Percentiles rank a stretch among this genome's conserved stretches.
Evolutionary conservation across 2,113 vertebrate species (phyloP).

Genomic region (Antigone vipio): DNA sequence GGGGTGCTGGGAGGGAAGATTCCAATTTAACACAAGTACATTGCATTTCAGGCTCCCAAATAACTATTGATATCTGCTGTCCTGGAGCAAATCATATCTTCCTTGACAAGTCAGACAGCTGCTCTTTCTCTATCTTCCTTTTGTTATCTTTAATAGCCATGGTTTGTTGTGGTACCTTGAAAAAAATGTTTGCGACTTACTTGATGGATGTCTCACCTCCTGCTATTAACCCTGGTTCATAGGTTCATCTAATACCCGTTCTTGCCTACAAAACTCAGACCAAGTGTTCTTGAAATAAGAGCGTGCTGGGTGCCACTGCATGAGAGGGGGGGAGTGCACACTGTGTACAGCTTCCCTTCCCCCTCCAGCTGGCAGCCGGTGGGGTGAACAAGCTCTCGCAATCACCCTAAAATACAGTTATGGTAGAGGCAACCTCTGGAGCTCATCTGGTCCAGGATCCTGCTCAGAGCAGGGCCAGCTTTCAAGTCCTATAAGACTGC

Average conservation of each 20-base stretch:
- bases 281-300: neutral
- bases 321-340: neutral
- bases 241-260: neutral
- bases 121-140: slow-evolving; percentile 36
- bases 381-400: neutral
- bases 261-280: neutral
- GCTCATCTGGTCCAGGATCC: neutral
- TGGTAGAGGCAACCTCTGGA: neutral
- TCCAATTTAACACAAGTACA: slow-evolving; percentile 44
- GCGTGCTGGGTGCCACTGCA: neutral
- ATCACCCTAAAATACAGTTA: neutral
- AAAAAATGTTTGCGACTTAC: neutral
- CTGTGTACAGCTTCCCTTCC: neutral
- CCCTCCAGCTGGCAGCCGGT: neutral
- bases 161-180: neutral
- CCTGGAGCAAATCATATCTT: slow-evolving; percentile 57
- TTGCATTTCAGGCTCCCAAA: slow-evolving; percentile 45
- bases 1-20: neutral
- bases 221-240: slow-evolving; percentile 27
- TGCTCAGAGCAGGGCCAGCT: neutral
- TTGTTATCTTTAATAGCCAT: slow-evolving; percentile 50
- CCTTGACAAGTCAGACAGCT: slow-evolving; percentile 41
- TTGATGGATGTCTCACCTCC: slow-evolving; percentile 20
- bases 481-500: neutral
- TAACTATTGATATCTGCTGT: slow-evolving; percentile 63